Conservation (phyloP, 2,113 vertebrate species). For the Saguinus imperator region DNA sequence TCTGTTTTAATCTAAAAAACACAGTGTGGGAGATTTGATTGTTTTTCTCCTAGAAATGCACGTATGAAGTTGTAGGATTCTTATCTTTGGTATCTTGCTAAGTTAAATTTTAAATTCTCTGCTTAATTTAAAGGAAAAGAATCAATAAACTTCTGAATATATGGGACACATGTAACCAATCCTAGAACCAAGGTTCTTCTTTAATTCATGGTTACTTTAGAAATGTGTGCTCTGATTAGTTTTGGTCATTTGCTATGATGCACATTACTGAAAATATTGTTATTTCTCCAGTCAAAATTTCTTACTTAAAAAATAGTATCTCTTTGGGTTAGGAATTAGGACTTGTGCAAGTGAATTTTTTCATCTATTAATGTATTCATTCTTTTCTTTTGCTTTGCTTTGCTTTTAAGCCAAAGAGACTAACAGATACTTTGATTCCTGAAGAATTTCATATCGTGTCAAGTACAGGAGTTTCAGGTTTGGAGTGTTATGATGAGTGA, state of each 20-base stretch:
- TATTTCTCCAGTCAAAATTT: slow-evolving; percentile 29
- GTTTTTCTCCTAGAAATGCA: not conserved
- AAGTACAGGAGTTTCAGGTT: slow-evolving; percentile 86
- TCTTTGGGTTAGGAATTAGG: not conserved
- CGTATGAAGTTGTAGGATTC: not conserved
- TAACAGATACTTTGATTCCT: slow-evolving; percentile 87
- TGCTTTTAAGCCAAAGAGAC: slow-evolving; percentile 70
- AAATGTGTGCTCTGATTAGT: not conserved
- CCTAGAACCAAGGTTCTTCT: not conserved
- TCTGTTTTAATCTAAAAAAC: slow-evolving; percentile 13
- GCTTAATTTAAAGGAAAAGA: slow-evolving; percentile 11
- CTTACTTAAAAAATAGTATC: not conserved
- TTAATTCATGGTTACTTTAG: slow-evolving; percentile 11
- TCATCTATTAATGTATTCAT: not conserved
- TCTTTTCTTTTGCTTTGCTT: not conserved
- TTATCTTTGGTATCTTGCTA: not conserved
- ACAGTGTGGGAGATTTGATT: not conserved
- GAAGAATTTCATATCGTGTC: slow-evolving; percentile 92
- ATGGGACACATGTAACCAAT: not conserved
- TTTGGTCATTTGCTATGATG: not conserved
- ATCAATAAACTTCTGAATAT: not conserved
- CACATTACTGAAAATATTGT: not conserved
- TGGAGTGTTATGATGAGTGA: slow-evolving; percentile 92
- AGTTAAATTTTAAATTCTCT: slow-evolving; percentile 19
- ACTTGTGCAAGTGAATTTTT: not conserved